phyloP scores from a whole-genome alignment of 2,113 vertebrate genomes.

The Neolamprologus variostigma region DNA sequence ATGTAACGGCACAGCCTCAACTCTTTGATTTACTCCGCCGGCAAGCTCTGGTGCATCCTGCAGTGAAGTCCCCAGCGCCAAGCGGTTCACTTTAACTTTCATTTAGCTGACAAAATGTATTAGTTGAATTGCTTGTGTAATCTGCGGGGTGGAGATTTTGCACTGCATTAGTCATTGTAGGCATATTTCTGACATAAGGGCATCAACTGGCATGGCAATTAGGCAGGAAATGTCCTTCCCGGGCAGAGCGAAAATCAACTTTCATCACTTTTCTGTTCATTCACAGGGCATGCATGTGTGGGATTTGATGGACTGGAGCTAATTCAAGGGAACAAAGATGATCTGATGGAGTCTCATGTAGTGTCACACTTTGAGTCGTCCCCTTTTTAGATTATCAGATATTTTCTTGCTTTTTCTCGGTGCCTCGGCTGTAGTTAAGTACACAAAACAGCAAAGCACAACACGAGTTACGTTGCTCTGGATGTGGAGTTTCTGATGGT shows the following conservation, averaged over 20 bases:
- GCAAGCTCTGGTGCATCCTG: not conserved
- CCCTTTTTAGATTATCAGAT: not conserved
- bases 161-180: slow-evolving; percentile 54
- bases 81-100: slow-evolving; percentile 31
- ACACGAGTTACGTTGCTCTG: not conserved
- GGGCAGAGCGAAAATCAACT: slow-evolving; percentile 19
- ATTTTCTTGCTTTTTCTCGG: not conserved
- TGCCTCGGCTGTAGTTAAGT: not conserved
- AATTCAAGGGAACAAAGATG: not conserved
- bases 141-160: slow-evolving; percentile 34
- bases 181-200: slow-evolving; percentile 64
- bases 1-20: not conserved
- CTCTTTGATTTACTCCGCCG: not conserved
- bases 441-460: not conserved
- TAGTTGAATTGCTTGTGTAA: slow-evolving; percentile 28
- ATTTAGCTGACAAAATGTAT: slow-evolving; percentile 34
- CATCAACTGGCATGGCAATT: slow-evolving; percentile 65
- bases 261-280: slow-evolving; percentile 47
- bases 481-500: not conserved
- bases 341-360: slow-evolving; percentile 5
- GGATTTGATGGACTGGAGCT: not conserved
- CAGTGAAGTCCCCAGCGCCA: not conserved
- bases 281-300: slow-evolving; percentile 11
- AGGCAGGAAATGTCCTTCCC: slow-evolving; percentile 28
- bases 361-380: not conserved